Conservation (phyloP, 2,797 vertebrate genomes). For the Ptychobarbus kaznakovi region DNA sequence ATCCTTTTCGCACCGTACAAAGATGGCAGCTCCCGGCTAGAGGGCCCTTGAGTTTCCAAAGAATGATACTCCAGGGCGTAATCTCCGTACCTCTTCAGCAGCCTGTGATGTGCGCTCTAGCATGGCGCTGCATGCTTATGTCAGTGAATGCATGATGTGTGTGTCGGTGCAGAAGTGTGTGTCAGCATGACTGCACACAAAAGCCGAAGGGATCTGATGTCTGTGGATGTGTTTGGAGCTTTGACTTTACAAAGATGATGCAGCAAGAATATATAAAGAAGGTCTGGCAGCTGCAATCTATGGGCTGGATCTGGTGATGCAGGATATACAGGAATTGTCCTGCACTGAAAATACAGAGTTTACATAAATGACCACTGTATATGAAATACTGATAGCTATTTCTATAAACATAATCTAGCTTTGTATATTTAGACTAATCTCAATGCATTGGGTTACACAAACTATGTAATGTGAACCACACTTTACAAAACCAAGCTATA, state of each 20-base stretch:
- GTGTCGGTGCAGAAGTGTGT: slow-evolving; percentile 23
- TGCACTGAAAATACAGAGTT: background rate
- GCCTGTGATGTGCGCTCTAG: slow-evolving; percentile 9
- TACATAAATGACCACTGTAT: background rate
- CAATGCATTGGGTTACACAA: background rate
- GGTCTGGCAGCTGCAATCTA: background rate
- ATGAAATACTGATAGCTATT: background rate
- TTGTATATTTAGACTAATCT: background rate
- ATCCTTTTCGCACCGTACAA: background rate
- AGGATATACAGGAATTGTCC: background rate
- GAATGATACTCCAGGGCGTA: slow-evolving; percentile 34
- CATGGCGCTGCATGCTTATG: slow-evolving; percentile 32
- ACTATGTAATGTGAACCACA: background rate
- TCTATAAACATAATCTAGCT: background rate
- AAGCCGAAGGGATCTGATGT: slow-evolving; percentile 28
- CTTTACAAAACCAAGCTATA: background rate
- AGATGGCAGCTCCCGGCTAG: background rate
- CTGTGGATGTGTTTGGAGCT: slow-evolving; percentile 17
- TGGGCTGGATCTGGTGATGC: background rate
- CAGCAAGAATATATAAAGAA: slow-evolving; percentile 8
- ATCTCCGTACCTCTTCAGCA: slow-evolving; percentile 38
- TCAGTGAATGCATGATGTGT: slow-evolving; percentile 25
- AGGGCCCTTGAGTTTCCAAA: slow-evolving; percentile 31
- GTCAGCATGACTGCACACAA: background rate
- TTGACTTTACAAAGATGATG: slow-evolving; percentile 6